Evolutionary conservation across 2,888 invertebrate species (phyloP).

Genomic region (Lamellibrachia columna): DNA sequence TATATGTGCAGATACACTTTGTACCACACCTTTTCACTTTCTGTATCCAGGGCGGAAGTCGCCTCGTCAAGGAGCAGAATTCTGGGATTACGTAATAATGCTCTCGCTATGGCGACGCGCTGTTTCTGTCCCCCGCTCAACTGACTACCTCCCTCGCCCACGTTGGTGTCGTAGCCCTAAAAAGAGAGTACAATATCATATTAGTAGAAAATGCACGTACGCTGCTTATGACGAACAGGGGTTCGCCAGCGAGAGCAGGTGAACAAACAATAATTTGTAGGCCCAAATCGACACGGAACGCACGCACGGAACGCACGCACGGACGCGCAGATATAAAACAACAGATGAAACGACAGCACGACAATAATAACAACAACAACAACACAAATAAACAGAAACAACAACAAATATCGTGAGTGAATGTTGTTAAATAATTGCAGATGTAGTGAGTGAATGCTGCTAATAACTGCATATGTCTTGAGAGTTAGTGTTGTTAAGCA

Average conservation of each 20-base stretch:
- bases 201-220: neutral
- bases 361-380: too few relatives aligned
- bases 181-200: neutral
- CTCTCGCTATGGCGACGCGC: constrained; percentile 79
- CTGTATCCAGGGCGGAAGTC: constrained; percentile 65
- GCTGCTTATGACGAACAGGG: neutral
- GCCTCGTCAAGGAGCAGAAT: constrained; percentile 70
- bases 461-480: too few relatives aligned
- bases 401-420: too few relatives aligned
- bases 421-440: too few relatives aligned
- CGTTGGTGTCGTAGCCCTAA: constrained; percentile 59
- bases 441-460: too few relatives aligned
- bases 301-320: too few relatives aligned
- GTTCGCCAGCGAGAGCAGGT: neutral
- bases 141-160: constrained; percentile 65
- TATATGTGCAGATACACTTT: neutral
- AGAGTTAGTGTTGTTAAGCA: too few relatives aligned
- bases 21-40: constrained; percentile 59
- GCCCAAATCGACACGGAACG: too few relatives aligned
- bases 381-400: too few relatives aligned
- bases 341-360: too few relatives aligned
- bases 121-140: constrained; percentile 67
- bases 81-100: constrained; percentile 74
- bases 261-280: neutral
- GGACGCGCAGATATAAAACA: too few relatives aligned